phyloP scores from a whole-genome alignment of 2,797 vertebrate species.

The Oreochromis mossambicus region DNA sequence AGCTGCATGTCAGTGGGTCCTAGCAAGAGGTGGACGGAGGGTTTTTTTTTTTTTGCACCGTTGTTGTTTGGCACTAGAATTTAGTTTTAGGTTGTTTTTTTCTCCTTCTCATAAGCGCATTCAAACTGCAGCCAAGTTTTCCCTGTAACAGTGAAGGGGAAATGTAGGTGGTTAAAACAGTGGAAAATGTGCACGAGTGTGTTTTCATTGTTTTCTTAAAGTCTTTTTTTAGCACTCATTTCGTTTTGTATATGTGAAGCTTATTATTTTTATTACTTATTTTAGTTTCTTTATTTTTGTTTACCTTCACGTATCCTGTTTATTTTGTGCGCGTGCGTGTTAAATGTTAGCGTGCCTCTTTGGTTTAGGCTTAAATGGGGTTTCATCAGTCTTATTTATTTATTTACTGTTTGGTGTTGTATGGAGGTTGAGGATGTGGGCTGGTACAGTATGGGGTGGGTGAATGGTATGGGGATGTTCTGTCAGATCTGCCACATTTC shows the following conservation, averaged over 20 bases:
- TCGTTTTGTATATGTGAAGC: not conserved
- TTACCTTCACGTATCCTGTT: not conserved
- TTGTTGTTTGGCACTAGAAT: not conserved
- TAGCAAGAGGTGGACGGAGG: not conserved
- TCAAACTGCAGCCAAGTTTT: conserved; percentile 5
- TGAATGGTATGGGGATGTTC: not conserved
- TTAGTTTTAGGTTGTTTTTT: not conserved
- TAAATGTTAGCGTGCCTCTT: not conserved
- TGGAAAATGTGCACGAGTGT: not conserved
- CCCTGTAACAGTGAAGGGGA: not conserved
- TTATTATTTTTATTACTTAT: not conserved
- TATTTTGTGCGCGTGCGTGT: not conserved
- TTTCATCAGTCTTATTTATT: not conserved
- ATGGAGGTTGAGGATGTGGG: not conserved
- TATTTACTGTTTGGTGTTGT: not conserved
- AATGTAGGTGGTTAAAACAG: not conserved
- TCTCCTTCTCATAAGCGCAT: not conserved
- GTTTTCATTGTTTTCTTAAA: not conserved
- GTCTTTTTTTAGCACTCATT: not conserved
- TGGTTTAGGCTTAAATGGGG: not conserved
- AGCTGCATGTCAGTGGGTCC: conserved; percentile 11
- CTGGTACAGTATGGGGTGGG: not conserved
- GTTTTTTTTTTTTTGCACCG: not conserved
- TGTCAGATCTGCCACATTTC: conserved; percentile 1
- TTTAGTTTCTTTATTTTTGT: not conserved